A percentile compares a stretch with the other conserved stretches of the same genome.
phyloP scores from a whole-genome alignment of 1,140 invertebrate species.

The Bombus breviceps region DNA sequence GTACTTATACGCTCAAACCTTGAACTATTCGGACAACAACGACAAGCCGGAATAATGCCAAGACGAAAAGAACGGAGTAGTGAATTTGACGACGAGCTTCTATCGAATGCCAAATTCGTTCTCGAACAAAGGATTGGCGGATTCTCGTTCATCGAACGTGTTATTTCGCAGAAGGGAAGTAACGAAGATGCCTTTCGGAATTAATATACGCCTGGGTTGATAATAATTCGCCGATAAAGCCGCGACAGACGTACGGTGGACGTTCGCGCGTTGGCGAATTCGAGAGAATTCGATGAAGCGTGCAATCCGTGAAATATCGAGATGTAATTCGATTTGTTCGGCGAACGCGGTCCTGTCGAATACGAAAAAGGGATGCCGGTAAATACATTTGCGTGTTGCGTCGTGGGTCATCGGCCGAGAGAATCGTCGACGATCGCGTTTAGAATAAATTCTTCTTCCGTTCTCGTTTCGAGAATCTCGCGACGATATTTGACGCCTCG shows the following conservation, averaged over 20 bases:
- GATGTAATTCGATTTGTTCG: slow-evolving; percentile 43
- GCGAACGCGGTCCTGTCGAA: background rate
- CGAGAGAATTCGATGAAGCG: slow-evolving; percentile 17
- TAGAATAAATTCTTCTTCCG: background rate
- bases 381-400: slow-evolving; percentile 42
- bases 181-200: background rate
- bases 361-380: slow-evolving; percentile 30
- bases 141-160: background rate
- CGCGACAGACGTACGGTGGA: no score
- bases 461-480: background rate
- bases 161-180: background rate
- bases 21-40: background rate
- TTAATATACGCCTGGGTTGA: background rate
- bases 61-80: background rate
- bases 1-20: background rate
- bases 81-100: no score
- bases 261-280: background rate
- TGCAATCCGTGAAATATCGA: slow-evolving; percentile 25
- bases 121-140: background rate
- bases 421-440: background rate
- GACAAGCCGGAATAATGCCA: background rate
- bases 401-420: slow-evolving; percentile 18
- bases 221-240: background rate
- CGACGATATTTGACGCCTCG: background rate
- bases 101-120: no score